These are phyloP conservation scores for Grantiella picta DNA, from an alignment of 2,113 vertebrate species.

Conservation along the genomic window DNA sequence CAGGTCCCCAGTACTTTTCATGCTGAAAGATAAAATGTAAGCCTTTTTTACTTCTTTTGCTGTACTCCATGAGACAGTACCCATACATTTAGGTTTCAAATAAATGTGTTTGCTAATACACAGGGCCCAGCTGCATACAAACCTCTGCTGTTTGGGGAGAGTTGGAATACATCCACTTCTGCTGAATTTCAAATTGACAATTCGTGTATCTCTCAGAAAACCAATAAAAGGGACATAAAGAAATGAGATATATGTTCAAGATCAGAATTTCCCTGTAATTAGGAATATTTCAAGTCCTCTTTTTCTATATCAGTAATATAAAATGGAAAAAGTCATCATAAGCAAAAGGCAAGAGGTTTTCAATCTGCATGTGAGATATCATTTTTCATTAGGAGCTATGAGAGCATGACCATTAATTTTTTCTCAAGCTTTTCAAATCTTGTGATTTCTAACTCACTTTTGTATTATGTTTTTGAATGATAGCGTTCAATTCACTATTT, in stretches of 20 bases:
- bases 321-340: constrained; percentile 17
- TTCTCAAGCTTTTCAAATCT: not conserved
- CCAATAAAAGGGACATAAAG: constrained; percentile 9
- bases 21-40: not conserved
- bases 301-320: constrained; percentile 38
- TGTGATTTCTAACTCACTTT: constrained; percentile 35
- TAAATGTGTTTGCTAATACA: not conserved
- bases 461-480: constrained; percentile 40
- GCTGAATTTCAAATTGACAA: not conserved
- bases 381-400: not conserved
- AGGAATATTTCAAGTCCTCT: constrained; percentile 44
- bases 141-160: not conserved
- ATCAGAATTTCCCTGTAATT: constrained; percentile 50
- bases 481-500: not conserved
- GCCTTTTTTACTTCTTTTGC: not conserved
- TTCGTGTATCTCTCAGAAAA: constrained; percentile 28
- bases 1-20: not conserved
- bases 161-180: not conserved
- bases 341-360: constrained; percentile 33
- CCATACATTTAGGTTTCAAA: not conserved
- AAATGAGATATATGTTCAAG: constrained; percentile 31
- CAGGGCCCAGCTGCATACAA: not conserved
- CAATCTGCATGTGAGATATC: not conserved
- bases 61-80: not conserved
- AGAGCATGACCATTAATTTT: constrained; percentile 17